Conservation (phyloP, 2,113 vertebrate genomes). For the Labeo catla region DNA sequence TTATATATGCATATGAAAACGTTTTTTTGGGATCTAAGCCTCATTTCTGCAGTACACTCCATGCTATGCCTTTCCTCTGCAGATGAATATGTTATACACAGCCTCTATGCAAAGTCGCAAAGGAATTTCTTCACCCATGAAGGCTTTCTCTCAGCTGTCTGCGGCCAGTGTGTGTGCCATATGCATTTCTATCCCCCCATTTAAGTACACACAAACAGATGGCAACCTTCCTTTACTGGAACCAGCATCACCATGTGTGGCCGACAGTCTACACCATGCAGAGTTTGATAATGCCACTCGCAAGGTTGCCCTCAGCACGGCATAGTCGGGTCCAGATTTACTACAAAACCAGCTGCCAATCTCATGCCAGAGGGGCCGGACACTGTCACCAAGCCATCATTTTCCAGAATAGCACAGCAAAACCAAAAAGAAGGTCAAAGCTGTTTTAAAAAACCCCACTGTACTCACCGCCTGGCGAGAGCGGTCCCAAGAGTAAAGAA, state of each 20-base stretch:
- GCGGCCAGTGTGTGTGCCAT: constrained; percentile 68
- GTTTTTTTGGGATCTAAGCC: not conserved
- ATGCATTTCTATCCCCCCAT: constrained; percentile 68
- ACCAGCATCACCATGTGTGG: constrained; percentile 74
- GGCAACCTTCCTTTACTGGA: constrained; percentile 61
- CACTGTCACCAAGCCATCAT: constrained; percentile 14
- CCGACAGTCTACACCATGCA: constrained; percentile 70
- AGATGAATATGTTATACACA: constrained; percentile 64
- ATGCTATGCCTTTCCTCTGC: constrained; percentile 69
- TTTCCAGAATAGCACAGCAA: constrained; percentile 30
- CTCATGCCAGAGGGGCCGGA: constrained; percentile 27
- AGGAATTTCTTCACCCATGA: constrained; percentile 60
- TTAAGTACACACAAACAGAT: constrained; percentile 67
- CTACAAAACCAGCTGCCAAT: constrained; percentile 22
- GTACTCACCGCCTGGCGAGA: not conserved
- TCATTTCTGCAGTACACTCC: not conserved
- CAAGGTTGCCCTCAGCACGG: constrained; percentile 14
- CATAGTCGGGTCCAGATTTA: not conserved
- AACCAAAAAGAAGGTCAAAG: constrained; percentile 27
- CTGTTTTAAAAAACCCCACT: not conserved
- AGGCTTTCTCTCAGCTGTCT: constrained; percentile 61
- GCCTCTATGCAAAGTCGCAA: constrained; percentile 58
- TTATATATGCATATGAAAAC: not conserved
- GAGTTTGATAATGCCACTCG: constrained; percentile 61
- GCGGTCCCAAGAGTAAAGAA: constrained; percentile 15